These are phyloP conservation scores for Albula glossodonta DNA, from an alignment of 2,113 vertebrate genomes.

Conservation along the genomic window DNA sequence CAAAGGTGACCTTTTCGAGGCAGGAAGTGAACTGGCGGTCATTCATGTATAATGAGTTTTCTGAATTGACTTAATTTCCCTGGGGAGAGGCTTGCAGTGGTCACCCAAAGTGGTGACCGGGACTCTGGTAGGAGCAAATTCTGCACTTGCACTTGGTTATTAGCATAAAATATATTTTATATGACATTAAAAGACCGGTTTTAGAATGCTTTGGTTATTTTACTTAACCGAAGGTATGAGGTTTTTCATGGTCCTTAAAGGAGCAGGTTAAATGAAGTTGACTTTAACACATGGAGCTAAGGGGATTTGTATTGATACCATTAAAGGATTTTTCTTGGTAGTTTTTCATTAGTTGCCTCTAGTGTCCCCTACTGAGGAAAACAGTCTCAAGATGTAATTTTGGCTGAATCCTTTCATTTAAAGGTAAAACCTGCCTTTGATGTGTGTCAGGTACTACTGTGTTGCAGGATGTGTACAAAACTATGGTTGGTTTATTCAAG, in stretches of 20 bases:
- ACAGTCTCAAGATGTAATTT: not conserved
- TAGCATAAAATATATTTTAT: not conserved
- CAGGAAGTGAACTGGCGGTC: not conserved
- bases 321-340: not conserved
- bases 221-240: not conserved
- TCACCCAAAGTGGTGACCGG: not conserved
- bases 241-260: not conserved
- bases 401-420: not conserved
- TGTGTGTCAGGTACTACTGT: not conserved
- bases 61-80: not conserved
- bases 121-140: not conserved
- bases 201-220: not conserved
- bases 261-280: not conserved
- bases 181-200: not conserved
- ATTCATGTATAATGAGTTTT: not conserved
- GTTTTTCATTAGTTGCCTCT: no score
- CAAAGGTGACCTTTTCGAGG: constrained; percentile 6
- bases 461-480: not conserved
- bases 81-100: not conserved
- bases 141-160: not conserved
- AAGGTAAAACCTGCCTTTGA: not conserved
- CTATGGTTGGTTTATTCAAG: not conserved
- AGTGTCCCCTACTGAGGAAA: not conserved
- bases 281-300: not conserved
- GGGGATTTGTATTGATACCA: not conserved